phyloP scores from a whole-genome alignment of 2,113 vertebrate species.

The Pelvicachromis taeniatus region DNA sequence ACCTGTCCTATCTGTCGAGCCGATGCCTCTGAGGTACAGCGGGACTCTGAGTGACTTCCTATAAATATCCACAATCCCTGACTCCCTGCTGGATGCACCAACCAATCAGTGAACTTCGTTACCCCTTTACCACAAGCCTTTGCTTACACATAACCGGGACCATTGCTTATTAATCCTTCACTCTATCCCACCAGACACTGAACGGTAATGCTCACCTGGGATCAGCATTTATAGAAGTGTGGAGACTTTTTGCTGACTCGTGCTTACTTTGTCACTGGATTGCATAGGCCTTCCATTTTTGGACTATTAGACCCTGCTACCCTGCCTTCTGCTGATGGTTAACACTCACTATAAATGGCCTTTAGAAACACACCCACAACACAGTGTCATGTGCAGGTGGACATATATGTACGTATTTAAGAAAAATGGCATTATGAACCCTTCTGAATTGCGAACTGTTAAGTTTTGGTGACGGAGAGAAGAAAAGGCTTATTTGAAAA shows the following conservation, averaged over 20 bases:
- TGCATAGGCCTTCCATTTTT: conserved; percentile 10
- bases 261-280: conserved; percentile 21
- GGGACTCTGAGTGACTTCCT: conserved; percentile 92
- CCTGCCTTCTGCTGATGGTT: conserved; percentile 33
- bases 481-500: neutral
- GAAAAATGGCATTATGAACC: neutral
- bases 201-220: neutral
- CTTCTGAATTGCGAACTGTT: neutral
- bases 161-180: neutral
- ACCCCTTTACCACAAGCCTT: neutral
- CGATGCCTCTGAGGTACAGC: conserved; percentile 94
- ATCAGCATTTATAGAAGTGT: conserved; percentile 7
- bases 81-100: conserved; percentile 9
- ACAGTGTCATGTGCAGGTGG: conserved; percentile 20
- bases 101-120: conserved; percentile 10
- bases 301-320: conserved; percentile 13
- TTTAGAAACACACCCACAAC: conserved; percentile 64
- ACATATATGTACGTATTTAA: neutral
- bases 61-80: conserved; percentile 43
- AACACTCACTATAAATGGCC: conserved; percentile 63
- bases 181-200: neutral
- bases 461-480: neutral
- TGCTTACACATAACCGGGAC: neutral
- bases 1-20: conserved; percentile 98
- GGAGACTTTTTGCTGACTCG: conserved; percentile 47